phyloP scores from a whole-genome alignment of 2,888 invertebrate species.

The Pollenia amentaria region DNA sequence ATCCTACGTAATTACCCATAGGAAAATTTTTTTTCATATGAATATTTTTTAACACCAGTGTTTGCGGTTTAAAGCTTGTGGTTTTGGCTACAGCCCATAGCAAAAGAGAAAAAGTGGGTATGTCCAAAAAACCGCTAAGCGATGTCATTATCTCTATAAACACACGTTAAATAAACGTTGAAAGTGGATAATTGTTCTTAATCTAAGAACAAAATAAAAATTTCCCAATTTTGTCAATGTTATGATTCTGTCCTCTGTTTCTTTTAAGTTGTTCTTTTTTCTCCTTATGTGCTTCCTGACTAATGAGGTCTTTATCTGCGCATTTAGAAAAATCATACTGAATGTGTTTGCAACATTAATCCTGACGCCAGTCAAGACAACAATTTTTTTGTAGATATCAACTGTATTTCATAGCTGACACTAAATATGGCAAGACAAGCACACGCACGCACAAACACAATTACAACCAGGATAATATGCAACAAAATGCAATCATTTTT shows the following conservation, averaged over 20 bases:
- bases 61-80: slow-evolving; percentile 56
- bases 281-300: slow-evolving; percentile 48
- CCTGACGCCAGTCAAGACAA: slow-evolving; percentile 77
- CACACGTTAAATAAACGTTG: slow-evolving; percentile 77
- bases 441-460: background rate
- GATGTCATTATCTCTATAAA: slow-evolving; percentile 82
- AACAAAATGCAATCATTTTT: slow-evolving; percentile 42
- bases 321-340: slow-evolving; percentile 65
- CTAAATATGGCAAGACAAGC: slow-evolving; percentile 10
- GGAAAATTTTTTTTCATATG: background rate
- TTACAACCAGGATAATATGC: slow-evolving; percentile 52
- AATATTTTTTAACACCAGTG: background rate
- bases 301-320: slow-evolving; percentile 79
- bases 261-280: background rate
- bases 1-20: slow-evolving; percentile 42
- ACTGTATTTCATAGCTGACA: slow-evolving; percentile 60
- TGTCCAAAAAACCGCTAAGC: slow-evolving; percentile 82
- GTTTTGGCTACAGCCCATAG: slow-evolving; percentile 74
- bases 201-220: slow-evolving; percentile 75
- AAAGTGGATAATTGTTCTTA: slow-evolving; percentile 78
- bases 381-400: slow-evolving; percentile 31
- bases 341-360: slow-evolving; percentile 72
- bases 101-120: slow-evolving; percentile 79
- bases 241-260: background rate
- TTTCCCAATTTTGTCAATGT: slow-evolving; percentile 46